A percentile compares a stretch with the other conserved stretches of the same genome.
Conservation (phyloP, 2,797 vertebrate species). For the Gobio occitaniae region DNA sequence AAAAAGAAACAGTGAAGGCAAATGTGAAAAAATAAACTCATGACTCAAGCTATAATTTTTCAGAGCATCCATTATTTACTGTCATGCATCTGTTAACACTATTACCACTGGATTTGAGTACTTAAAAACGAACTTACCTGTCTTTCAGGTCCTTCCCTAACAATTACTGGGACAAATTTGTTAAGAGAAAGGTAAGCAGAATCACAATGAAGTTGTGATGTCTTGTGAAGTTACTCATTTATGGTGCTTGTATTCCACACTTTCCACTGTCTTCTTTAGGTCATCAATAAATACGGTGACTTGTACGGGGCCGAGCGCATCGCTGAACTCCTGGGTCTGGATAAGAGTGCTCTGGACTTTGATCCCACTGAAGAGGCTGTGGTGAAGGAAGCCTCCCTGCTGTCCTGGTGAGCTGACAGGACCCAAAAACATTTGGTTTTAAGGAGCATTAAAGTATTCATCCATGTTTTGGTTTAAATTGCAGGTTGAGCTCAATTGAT, state of each 20-base stretch:
- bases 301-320: slow-evolving; percentile 96
- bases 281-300: slow-evolving; percentile 98
- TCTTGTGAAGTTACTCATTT: background rate
- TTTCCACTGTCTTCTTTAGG: slow-evolving; percentile 73
- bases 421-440: background rate
- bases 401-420: slow-evolving; percentile 87
- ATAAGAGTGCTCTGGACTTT: slow-evolving; percentile 96
- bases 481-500: slow-evolving; percentile 96
- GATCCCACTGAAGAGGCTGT: slow-evolving; percentile 91
- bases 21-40: background rate
- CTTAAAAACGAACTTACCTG: background rate
- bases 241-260: background rate
- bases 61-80: background rate
- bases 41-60: no score
- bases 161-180: slow-evolving; percentile 99
- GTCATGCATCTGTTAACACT: background rate
- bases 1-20: background rate
- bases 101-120: background rate
- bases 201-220: slow-evolving; percentile 6
- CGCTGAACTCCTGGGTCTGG: slow-evolving; percentile 94
- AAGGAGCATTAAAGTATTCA: background rate
- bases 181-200: slow-evolving; percentile 92
- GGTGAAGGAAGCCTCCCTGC: slow-evolving; percentile 89
- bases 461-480: slow-evolving; percentile 25
- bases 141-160: slow-evolving; percentile 90